phyloP scores from a whole-genome alignment of 2,113 vertebrate genomes.

The chimpanzee (Pan troglodytes) region NHGRI_mPanTro3-v2.1_pri NC_086015.1:108729001-108729500 shows the following conservation, averaged over 20 bases:
- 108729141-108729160: conserved; percentile 25
- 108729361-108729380: not conserved
- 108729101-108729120: not conserved
- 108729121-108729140: not conserved
- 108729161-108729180: conserved; percentile 59
- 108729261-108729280: not conserved
- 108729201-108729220: conserved; percentile 65
- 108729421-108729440: not conserved
- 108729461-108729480: not conserved
- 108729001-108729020: conserved; percentile 37
- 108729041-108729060: not conserved
- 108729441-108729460: not conserved
- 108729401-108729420: not conserved
- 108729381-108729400: not conserved
- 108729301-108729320: not conserved
- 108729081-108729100: conserved; percentile 19
- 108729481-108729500: not conserved
- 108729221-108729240: conserved; percentile 49
- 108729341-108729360: not conserved
- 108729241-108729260: conserved; percentile 34
- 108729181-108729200: conserved; percentile 42
- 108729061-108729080: conserved; percentile 8
- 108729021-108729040: not conserved
- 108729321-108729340: not conserved
- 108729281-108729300: not conserved